phyloP scores from a whole-genome alignment of 2,888 invertebrate species.

The Synanthedon tipuliformis region DNA sequence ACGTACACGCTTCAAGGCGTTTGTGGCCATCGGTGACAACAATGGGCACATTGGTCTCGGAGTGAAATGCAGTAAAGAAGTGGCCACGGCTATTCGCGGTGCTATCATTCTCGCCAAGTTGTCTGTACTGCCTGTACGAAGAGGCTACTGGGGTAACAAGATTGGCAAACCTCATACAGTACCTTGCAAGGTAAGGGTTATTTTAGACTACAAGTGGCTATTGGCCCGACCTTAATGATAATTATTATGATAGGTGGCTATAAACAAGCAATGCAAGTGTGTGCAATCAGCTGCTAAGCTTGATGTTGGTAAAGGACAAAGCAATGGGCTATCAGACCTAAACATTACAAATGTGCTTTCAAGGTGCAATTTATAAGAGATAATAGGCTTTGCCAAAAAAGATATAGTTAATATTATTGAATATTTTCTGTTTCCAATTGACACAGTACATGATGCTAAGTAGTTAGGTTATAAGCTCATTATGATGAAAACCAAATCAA shows the following conservation, averaged over 20 bases:
- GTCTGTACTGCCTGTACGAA: constrained; percentile 96
- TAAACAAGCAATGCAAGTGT: neutral
- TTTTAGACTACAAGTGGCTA: neutral
- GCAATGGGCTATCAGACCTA: no score
- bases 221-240: neutral
- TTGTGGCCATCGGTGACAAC: constrained; percentile 96
- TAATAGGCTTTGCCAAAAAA: no score
- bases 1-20: constrained; percentile 97
- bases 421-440: no score
- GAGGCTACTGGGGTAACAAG: constrained; percentile 99
- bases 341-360: no score
- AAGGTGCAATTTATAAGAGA: no score
- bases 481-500: constrained; percentile 66
- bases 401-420: no score
- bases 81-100: constrained; percentile 98
- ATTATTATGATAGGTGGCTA: no score
- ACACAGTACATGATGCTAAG: no score
- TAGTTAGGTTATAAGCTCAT: no score
- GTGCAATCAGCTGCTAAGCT: no score
- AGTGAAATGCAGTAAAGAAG: constrained; percentile 99
- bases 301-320: no score
- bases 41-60: constrained; percentile 99
- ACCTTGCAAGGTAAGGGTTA: constrained; percentile 89
- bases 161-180: constrained; percentile 99
- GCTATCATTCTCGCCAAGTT: constrained; percentile 98